A percentile compares a stretch with the other conserved stretches of the same genome.
phyloP scores from a whole-genome alignment of 1,140 invertebrate genomes.

The Drosophila carrolli region DNA sequence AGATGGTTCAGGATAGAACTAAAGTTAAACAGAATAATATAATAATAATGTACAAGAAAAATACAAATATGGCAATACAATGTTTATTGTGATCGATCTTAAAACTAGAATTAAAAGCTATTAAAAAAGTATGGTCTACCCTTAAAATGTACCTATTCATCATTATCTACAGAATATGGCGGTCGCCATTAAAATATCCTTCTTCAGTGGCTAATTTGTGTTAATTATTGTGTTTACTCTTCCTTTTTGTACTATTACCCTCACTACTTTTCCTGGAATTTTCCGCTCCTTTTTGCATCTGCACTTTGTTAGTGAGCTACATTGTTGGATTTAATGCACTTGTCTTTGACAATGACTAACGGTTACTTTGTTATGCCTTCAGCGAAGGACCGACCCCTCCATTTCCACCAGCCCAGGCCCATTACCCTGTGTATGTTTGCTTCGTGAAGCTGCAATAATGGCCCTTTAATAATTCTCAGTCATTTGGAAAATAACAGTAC shows the following conservation, averaged over 20 bases:
- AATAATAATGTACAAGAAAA: conserved; percentile 2
- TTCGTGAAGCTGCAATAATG: conserved; percentile 81
- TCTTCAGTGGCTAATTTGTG: conserved; percentile 24
- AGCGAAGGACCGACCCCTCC: background rate
- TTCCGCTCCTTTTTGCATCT: conserved; percentile 7
- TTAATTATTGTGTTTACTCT: conserved; percentile 25
- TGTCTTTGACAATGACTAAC: conserved; percentile 60
- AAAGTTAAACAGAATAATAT: conserved; percentile 1
- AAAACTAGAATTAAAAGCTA: too few relatives aligned
- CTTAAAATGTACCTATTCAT: background rate
- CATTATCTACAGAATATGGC: background rate
- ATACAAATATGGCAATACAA: background rate
- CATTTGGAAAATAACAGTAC: conserved; percentile 80
- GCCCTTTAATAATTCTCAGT: conserved; percentile 80
- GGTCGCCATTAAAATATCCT: background rate
- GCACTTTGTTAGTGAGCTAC: conserved; percentile 31
- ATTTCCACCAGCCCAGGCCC: background rate
- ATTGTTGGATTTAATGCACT: conserved; percentile 53
- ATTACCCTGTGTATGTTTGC: conserved; percentile 45
- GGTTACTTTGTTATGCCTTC: conserved; percentile 47
- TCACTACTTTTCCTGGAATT: conserved; percentile 1
- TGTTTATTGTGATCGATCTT: too few relatives aligned
- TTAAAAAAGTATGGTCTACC: too few relatives aligned
- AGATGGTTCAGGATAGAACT: conserved; percentile 16
- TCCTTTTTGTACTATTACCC: background rate